Base-by-base conservation (phyloP, 1,140 invertebrate genomes). In the Homarus americanus region DNA sequence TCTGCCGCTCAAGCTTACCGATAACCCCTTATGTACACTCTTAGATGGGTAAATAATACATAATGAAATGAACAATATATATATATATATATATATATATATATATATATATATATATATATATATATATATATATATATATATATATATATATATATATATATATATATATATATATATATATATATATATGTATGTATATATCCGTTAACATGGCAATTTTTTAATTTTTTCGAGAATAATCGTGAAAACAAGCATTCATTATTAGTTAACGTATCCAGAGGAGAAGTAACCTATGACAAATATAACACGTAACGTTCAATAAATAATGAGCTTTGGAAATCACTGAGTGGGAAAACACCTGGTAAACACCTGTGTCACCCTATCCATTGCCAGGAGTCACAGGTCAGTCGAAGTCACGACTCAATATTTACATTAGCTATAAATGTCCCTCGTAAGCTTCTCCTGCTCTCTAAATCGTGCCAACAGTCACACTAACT, bases 81-180 rank as follows among this genome's bases (percentile, higher is more conserved):
- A 75, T 85, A 49, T 73, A 53, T 73, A 85, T 49, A 75, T 49
- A 73, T 49, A 72, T 82, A 63, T 63, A 63, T 63, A 82, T 73
- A 73, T 73, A 73, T 44, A 85, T 85, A 75, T 85, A 75, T 34
- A 53, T 75, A 53, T 75, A 53, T 85, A 85, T 38, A 53, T 85
- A 75, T 75, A 53, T 73, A 85, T 75, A 75, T 73, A 75, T 49
- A 44, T 84, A 49, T 84, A 84, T 44, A 73, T 83, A 83, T 83
- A 83, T 83, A 69, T 69, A 83, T 83, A 83, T 83, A 69, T 83
- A 83, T 83, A 83, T 69, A 83, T 83, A 83, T 69, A 83, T 84
- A 84, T 84, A 84, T 84, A 84, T 84, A 72, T 73, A 83, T 84
- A 84, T 73, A 84, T 84, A 72, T 82, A 82, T 66, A 82, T 82